Conservation (phyloP, 2,797 vertebrate genomes). For the Eidolon dupreanum region DNA sequence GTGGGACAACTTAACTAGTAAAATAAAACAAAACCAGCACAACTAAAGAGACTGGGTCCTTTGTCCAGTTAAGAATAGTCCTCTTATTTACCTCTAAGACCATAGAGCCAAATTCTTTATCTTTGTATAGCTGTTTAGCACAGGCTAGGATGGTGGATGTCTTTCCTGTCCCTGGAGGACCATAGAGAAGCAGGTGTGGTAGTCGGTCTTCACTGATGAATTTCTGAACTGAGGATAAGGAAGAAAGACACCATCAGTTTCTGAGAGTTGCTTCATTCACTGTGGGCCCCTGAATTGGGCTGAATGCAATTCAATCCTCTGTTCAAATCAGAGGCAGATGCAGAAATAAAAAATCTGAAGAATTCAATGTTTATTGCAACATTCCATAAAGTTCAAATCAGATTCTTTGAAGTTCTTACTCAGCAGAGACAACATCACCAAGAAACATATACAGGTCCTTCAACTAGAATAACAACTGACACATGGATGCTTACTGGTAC, state of each 20-base stretch:
- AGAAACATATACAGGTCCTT: not conserved
- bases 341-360: not conserved
- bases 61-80: not conserved
- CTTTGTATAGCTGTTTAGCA: conserved; percentile 94
- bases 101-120: conserved; percentile 96
- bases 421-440: not conserved
- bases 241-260: not conserved
- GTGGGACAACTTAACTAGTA: not conserved
- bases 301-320: not conserved
- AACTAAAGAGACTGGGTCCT: not conserved
- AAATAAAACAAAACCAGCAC: conserved; percentile 9
- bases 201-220: conserved; percentile 96
- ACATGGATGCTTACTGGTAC: conserved; percentile 90
- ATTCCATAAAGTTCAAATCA: not conserved
- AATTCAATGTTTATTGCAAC: not conserved
- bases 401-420: not conserved
- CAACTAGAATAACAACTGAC: not conserved
- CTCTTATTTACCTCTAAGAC: conserved; percentile 92
- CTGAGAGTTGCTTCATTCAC: not conserved
- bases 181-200: conserved; percentile 96
- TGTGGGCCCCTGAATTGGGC: not conserved
- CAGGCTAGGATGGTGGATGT: conserved; percentile 97
- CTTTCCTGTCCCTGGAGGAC: conserved; percentile 97
- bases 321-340: not conserved
- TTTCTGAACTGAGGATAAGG: conserved; percentile 89